Evolutionary conservation across 2,888 invertebrate genomes (phyloP).

Genomic region (Gymnoscelis rufifasciata): DNA sequence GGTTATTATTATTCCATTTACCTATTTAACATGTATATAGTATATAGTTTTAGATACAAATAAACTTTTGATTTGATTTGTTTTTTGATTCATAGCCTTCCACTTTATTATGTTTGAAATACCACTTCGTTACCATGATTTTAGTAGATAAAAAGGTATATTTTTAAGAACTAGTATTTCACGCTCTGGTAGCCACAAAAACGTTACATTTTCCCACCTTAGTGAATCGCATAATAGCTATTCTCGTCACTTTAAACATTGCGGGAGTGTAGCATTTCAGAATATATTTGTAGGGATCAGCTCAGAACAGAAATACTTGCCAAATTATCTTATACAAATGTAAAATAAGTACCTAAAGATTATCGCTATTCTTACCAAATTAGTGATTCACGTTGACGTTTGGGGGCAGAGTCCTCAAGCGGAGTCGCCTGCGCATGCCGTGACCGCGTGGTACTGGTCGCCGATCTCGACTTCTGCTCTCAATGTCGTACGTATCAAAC

Average conservation of each 20-base stretch:
- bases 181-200: too few relatives aligned
- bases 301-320: constrained; percentile 27
- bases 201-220: not conserved
- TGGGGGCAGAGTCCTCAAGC: constrained; percentile 50
- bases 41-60: too few relatives aligned
- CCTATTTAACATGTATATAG: too few relatives aligned
- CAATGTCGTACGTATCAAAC: constrained; percentile 13
- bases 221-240: constrained; percentile 6
- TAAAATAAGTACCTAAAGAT: not conserved
- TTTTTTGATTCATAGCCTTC: too few relatives aligned
- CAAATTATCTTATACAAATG: constrained; percentile 24
- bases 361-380: constrained; percentile 40
- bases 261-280: constrained; percentile 24
- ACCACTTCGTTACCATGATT: too few relatives aligned
- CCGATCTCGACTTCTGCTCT: constrained; percentile 19
- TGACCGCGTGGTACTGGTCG: constrained; percentile 42
- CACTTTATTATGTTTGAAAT: too few relatives aligned
- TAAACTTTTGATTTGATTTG: too few relatives aligned
- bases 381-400: constrained; percentile 38
- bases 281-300: constrained; percentile 15
- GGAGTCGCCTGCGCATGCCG: constrained; percentile 35
- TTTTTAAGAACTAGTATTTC: too few relatives aligned
- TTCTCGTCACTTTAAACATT: constrained; percentile 16
- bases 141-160: too few relatives aligned
- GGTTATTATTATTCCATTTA: too few relatives aligned